Evolutionary conservation across 2,888 invertebrate species (phyloP), one percentile per base, ranked within the genome.

Genomic region (Holacanthella duospinosa): DNA sequence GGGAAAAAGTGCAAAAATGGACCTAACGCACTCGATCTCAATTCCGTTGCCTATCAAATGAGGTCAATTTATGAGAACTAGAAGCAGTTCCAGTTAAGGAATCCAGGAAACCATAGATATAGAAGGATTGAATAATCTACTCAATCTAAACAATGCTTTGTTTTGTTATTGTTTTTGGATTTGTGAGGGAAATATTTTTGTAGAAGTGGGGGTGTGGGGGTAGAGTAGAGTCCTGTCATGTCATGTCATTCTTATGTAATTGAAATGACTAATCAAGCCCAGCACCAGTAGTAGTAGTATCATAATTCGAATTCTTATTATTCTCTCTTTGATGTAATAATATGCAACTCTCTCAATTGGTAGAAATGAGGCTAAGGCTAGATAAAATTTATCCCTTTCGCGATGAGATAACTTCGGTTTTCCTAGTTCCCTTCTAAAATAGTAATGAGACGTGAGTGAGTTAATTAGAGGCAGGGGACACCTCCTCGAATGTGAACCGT

Each of bases 11-110:
- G n/a, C n/a, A n/a, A n/a, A n/a, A n/a, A n/a, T n/a, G n/a, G n/a
- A n/a, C n/a, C n/a, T n/a, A n/a, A n/a, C n/a, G n/a, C n/a, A n/a
- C n/a, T n/a, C n/a, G n/a, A n/a, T n/a, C n/a, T n/a, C n/a, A n/a
- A n/a, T n/a, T n/a, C n/a, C n/a, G n/a, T n/a, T 29, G 29, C 25
- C 65, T 69, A 68, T 69, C 66, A 68, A 69, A 69, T 66, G 68
- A 65, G 69, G 69, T 69, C 69, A 69, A 21, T 63, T n/a, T n/a
- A n/a, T n/a, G n/a, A n/a, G n/a, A 54, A 48, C 19, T 48, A 21
- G 21, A 21, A 4, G 48, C 48, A 48, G 48, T 48, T 48, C 48
- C 48, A 48, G 48, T 48, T 48, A 48, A 48, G 48, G 48, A 48
- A 48, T 48, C 48, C 48, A 48, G 48, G 48, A 48, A 48, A 48